Conservation (phyloP, 2,888 invertebrate species). For the Epirrhoe alternata region DNA sequence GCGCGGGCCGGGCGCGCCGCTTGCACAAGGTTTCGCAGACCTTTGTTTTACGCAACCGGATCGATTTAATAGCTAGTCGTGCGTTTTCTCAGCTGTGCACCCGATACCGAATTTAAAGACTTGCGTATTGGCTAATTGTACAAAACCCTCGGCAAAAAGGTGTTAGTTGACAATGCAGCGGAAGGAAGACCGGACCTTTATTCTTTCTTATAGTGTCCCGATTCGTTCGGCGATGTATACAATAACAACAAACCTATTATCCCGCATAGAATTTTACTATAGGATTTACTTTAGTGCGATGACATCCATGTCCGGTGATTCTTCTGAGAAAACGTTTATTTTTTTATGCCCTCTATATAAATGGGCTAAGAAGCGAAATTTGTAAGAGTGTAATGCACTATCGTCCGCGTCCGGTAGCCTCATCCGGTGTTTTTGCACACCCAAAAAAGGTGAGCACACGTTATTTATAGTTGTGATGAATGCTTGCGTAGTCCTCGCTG, state of each 20-base stretch:
- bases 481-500: constrained; percentile 64
- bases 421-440: constrained; percentile 81
- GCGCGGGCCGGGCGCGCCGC: constrained; percentile 76
- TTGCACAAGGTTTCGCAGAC: constrained; percentile 85
- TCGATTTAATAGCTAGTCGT: constrained; percentile 83
- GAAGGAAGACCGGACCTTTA: constrained; percentile 55
- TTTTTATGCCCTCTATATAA: constrained; percentile 47
- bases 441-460: constrained; percentile 83
- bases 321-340: constrained; percentile 54
- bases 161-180: constrained; percentile 52
- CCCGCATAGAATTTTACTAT: constrained; percentile 42
- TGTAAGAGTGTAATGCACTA: constrained; percentile 72
- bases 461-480: constrained; percentile 82
- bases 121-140: constrained; percentile 55
- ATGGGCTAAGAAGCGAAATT: constrained; percentile 63
- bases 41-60: constrained; percentile 85
- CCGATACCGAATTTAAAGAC: constrained; percentile 62
- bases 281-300: constrained; percentile 68
- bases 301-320: constrained; percentile 74
- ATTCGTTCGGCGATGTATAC: constrained; percentile 38
- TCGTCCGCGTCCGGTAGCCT: constrained; percentile 77
- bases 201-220: constrained; percentile 55
- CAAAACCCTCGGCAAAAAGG: constrained; percentile 47
- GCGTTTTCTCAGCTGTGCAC: constrained; percentile 80
- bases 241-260: constrained; percentile 43